Conservation (phyloP, 2,113 vertebrate genomes). For the Glaucidium brasilianum region DNA sequence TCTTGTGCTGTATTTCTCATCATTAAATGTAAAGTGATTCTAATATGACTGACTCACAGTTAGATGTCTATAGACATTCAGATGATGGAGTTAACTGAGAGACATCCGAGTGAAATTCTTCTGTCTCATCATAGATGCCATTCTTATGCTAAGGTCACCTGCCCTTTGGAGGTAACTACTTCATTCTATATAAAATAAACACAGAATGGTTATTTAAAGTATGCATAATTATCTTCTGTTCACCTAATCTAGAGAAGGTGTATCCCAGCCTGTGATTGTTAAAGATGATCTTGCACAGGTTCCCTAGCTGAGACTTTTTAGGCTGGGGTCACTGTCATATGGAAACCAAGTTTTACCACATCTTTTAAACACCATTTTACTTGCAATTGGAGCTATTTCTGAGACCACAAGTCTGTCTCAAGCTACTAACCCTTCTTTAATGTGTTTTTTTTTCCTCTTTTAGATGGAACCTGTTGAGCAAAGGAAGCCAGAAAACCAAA, state of each 20-base stretch:
- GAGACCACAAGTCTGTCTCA: neutral
- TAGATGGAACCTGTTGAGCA: neutral
- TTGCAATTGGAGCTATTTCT: neutral
- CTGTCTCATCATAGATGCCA: neutral
- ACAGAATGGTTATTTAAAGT: neutral
- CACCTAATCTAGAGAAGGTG: neutral
- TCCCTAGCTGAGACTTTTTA: neutral
- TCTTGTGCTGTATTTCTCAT: neutral
- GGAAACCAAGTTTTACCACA: neutral
- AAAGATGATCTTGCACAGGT: neutral
- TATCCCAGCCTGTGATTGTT: neutral
- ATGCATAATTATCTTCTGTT: neutral
- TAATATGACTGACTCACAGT: neutral
- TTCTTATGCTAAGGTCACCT: neutral
- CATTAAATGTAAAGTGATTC: no score
- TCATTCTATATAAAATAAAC: neutral
- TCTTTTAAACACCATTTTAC: neutral
- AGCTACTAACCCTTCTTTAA: neutral
- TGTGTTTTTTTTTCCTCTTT: neutral
- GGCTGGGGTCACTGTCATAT: neutral
- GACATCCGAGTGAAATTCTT: neutral
- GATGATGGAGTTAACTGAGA: neutral
- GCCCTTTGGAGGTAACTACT: neutral
- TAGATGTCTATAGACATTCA: neutral
- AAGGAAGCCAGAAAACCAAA: neutral